Evolutionary conservation across 2,113 vertebrate genomes (phyloP).

Genomic region (Acanthisitta chloris): DNA sequence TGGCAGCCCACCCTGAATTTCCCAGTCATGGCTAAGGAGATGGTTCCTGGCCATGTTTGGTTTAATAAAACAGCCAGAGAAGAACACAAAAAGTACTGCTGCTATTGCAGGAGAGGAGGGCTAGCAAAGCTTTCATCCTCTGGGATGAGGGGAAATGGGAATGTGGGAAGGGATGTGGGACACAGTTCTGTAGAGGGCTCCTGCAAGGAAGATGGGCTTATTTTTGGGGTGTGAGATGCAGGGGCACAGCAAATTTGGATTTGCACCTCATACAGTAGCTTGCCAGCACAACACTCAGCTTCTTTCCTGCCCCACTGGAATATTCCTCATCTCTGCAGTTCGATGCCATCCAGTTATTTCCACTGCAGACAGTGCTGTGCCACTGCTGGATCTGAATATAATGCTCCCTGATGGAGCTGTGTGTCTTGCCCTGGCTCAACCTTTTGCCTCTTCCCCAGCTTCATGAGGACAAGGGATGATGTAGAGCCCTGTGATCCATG

Average conservation of each 20-base stretch:
- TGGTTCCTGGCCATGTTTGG: not conserved
- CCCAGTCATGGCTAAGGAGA: not conserved
- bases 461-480: not conserved
- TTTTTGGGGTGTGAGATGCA: not conserved
- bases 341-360: not conserved
- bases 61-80: not conserved
- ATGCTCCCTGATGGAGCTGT: not conserved
- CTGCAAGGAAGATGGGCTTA: not conserved
- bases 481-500: not conserved
- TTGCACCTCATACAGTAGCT: not conserved
- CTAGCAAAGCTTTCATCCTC: not conserved
- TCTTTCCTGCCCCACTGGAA: not conserved
- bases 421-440: not conserved
- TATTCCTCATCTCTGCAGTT: not conserved
- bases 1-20: not conserved
- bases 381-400: not conserved
- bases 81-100: not conserved
- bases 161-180: not conserved
- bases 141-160: not conserved
- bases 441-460: not conserved
- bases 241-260: not conserved
- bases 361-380: not conserved
- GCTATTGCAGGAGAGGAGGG: not conserved
- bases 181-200: not conserved
- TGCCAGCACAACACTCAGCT: not conserved